phyloP scores from a whole-genome alignment of 2,797 vertebrate genomes.

The Ceyx erithaca region DNA sequence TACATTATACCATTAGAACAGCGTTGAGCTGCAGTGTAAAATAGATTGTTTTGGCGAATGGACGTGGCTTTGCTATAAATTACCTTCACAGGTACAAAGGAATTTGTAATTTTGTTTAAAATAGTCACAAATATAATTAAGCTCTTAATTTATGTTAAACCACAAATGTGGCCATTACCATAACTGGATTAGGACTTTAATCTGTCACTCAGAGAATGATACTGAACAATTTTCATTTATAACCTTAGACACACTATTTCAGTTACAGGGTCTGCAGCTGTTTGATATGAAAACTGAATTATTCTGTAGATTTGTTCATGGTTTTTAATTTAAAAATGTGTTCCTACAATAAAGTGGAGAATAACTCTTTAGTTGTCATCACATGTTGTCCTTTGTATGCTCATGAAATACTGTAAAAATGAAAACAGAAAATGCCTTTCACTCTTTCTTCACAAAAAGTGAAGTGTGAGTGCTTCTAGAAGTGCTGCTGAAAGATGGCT shows the following conservation, averaged over 20 bases:
- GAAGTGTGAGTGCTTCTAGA: constrained; percentile 49
- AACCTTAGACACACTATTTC: constrained; percentile 94
- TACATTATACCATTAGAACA: constrained; percentile 94
- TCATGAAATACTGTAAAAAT: constrained; percentile 64
- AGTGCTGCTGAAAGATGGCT: constrained; percentile 51
- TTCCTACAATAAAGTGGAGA: constrained; percentile 76
- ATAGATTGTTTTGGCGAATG: constrained; percentile 98
- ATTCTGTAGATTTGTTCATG: constrained; percentile 86
- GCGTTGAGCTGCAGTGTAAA: constrained; percentile 89
- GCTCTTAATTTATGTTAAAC: constrained; percentile 97
- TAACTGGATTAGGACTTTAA: constrained; percentile 97
- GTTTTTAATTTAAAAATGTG: constrained; percentile 88
- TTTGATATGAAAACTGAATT: constrained; percentile 95
- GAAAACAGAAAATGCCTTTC: constrained; percentile 68
- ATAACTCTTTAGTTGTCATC: constrained; percentile 75
- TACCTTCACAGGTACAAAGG: constrained; percentile 96
- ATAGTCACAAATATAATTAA: constrained; percentile 99
- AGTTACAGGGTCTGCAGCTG: constrained; percentile 90
- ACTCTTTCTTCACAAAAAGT: constrained; percentile 45
- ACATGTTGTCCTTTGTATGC: constrained; percentile 59
- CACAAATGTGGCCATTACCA: constrained; percentile 97
- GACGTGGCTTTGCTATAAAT: constrained; percentile 99
- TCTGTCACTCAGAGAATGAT: constrained; percentile 95
- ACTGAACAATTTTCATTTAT: constrained; percentile 95
- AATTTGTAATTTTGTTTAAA: constrained; percentile 99